A percentile compares a stretch with the other conserved stretches of the same genome.
These are phyloP conservation scores for Naja naja DNA, from an alignment of 2,113 vertebrate genomes.

Conservation along the genomic window DNA sequence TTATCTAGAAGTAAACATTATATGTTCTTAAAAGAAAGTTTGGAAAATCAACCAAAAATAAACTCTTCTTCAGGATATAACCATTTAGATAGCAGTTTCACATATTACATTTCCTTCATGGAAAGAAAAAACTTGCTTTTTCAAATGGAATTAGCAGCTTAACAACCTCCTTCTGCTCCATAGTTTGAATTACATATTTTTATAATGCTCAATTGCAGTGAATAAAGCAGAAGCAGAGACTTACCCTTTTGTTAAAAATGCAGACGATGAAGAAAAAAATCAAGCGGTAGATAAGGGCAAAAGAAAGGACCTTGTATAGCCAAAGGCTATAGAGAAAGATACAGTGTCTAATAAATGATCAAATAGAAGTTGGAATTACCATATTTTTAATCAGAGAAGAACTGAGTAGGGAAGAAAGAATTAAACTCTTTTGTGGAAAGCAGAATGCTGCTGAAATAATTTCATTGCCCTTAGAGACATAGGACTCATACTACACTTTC, in stretches of 20 bases:
- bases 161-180: not conserved
- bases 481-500: not conserved
- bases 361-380: not conserved
- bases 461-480: not conserved
- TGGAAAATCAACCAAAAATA: not conserved
- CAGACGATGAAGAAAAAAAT: not conserved
- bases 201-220: not conserved
- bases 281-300: not conserved
- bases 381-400: not conserved
- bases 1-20: constrained; percentile 80
- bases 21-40: constrained; percentile 43
- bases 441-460: not conserved
- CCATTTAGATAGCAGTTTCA: not conserved
- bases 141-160: not conserved
- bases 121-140: not conserved
- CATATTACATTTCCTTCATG: not conserved
- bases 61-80: not conserved
- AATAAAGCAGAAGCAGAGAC: not conserved
- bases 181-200: not conserved
- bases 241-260: not conserved
- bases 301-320: not conserved
- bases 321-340: not conserved
- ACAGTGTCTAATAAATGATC: not conserved
- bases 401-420: not conserved
- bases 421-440: not conserved